These are phyloP conservation scores for Eulemur rubriventer DNA, from an alignment of 2,797 vertebrate species.

Conservation along the genomic window DNA sequence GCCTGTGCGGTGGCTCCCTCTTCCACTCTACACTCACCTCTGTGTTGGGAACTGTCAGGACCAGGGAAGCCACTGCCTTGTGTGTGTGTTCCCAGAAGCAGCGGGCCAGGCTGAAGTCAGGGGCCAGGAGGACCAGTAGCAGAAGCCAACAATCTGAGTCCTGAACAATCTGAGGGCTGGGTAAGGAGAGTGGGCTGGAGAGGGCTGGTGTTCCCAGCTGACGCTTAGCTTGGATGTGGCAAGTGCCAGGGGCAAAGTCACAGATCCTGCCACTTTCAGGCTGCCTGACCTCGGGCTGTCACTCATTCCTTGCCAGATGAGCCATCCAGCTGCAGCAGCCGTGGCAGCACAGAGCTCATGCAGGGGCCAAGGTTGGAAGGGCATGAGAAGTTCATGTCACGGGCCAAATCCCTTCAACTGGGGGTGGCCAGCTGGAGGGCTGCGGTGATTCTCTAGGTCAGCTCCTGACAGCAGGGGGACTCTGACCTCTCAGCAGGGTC, in stretches of 20 bases:
- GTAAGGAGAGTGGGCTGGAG: background rate
- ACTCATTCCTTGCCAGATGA: background rate
- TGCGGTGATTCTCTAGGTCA: no score
- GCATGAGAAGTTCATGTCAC: background rate
- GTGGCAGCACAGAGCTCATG: rapidly evolving
- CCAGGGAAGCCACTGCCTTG: background rate
- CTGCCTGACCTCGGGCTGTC: background rate
- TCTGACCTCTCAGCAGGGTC: background rate
- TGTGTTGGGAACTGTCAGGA: background rate
- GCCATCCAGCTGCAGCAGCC: background rate
- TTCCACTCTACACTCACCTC: no score
- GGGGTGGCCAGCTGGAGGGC: background rate
- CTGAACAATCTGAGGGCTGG: background rate
- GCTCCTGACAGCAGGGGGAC: background rate
- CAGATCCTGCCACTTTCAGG: background rate
- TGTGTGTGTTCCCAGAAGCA: background rate
- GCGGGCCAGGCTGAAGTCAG: background rate
- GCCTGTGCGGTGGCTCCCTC: rapidly evolving
- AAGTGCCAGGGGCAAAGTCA: background rate
- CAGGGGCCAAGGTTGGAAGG: no score
- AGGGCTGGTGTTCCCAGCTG: background rate
- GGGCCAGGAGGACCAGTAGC: background rate
- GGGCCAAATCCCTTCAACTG: background rate
- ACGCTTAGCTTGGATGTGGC: background rate
- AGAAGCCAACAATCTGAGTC: background rate